Percentiles rank a stretch among this genome's conserved stretches.
Conservation (phyloP, 1,140 invertebrate species). For the Eumaeus atala region DNA sequence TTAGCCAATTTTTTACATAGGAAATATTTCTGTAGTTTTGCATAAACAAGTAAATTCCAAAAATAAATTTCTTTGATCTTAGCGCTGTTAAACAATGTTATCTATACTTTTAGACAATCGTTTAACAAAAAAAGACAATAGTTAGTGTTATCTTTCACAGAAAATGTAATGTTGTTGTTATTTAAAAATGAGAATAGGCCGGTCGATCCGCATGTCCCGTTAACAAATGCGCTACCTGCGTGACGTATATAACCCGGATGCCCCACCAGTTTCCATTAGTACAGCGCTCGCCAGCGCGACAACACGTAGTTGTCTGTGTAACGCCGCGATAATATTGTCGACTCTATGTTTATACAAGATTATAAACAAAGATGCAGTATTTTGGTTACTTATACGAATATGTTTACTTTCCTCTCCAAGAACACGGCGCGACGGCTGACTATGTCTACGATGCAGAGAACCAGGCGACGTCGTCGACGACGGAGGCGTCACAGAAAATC, state of each 20-base stretch:
- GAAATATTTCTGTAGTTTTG: too few relatives aligned
- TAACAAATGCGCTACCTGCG: slow-evolving; percentile 65
- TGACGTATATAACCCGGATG: slow-evolving; percentile 65
- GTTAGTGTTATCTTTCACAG: slow-evolving; percentile 33
- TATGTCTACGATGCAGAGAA: slow-evolving; percentile 48
- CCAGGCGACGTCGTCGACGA: slow-evolving; percentile 51
- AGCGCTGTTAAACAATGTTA: background rate
- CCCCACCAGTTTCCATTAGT: slow-evolving; percentile 62
- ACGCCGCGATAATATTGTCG: slow-evolving; percentile 52
- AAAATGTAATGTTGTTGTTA: slow-evolving; percentile 55
- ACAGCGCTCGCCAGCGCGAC: slow-evolving; percentile 64
- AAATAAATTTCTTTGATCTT: too few relatives aligned
- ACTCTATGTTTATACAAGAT: slow-evolving; percentile 68
- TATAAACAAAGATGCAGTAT: slow-evolving; percentile 56
- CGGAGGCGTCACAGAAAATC: slow-evolving; percentile 57
- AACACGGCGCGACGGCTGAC: slow-evolving; percentile 50
- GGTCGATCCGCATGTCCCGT: slow-evolving; percentile 67
- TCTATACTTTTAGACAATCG: background rate
- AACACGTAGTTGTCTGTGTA: slow-evolving; percentile 53
- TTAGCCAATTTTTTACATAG: background rate
- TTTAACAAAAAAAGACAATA: slow-evolving; percentile 6
- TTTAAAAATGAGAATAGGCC: slow-evolving; percentile 71
- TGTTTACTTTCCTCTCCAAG: slow-evolving; percentile 49
- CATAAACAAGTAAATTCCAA: too few relatives aligned
- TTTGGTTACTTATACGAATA: slow-evolving; percentile 60